Evolutionary conservation across 2,888 invertebrate genomes (phyloP).

Genomic region (Chymomyza procnemis): DNA sequence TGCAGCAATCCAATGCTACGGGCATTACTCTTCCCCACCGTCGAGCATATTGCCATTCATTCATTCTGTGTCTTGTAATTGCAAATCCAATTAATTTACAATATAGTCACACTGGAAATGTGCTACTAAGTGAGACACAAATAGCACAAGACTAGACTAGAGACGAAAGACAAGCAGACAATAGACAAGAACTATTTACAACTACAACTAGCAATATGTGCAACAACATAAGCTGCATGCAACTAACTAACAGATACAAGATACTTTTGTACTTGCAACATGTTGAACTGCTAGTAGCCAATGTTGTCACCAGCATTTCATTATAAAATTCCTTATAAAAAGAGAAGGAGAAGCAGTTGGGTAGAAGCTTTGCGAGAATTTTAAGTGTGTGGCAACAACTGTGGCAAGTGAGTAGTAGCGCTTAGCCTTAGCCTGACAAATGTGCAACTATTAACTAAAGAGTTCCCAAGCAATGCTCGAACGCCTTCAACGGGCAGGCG

Average conservation of each 20-base stretch:
- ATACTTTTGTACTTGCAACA: slow-evolving; percentile 18
- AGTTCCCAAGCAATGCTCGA: slow-evolving; percentile 41
- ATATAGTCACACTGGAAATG: slow-evolving; percentile 66
- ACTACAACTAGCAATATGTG: neutral
- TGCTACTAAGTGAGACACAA: slow-evolving; percentile 68
- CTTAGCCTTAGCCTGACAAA: slow-evolving; percentile 55
- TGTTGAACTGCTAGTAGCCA: neutral
- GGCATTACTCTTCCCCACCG: neutral
- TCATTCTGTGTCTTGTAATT: slow-evolving; percentile 57
- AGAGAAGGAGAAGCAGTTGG: slow-evolving; percentile 11
- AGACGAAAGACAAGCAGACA: slow-evolving; percentile 24
- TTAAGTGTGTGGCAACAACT: slow-evolving; percentile 20
- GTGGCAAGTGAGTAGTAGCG: neutral
- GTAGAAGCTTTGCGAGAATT: slow-evolving; percentile 18
- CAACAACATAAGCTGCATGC: neutral
- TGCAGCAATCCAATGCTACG: neutral
- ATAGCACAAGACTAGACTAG: slow-evolving; percentile 54
- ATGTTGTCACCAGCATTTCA: slow-evolving; percentile 11
- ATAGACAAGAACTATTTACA: neutral
- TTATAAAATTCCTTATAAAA: slow-evolving; percentile 10
- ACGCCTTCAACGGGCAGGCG: neutral
- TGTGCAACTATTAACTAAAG: slow-evolving; percentile 63
- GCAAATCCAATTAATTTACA: slow-evolving; percentile 74
- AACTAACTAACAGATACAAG: slow-evolving; percentile 28
- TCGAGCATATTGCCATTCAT: neutral